Evolutionary conservation across 2,888 invertebrate species (phyloP).

Genomic region (Pachydiplax longipennis): DNA sequence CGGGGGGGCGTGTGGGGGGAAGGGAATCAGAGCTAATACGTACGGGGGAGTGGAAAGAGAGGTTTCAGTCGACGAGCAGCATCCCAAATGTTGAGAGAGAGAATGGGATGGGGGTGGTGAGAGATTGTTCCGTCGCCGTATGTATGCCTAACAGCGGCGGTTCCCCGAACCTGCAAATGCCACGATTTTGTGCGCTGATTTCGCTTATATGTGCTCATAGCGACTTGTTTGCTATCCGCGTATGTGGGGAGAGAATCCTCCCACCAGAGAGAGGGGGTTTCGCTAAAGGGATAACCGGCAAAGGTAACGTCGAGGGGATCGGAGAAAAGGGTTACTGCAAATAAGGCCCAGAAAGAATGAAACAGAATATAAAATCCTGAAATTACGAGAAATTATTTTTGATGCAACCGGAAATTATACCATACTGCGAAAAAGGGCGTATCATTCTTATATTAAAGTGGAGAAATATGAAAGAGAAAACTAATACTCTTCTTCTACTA

Average conservation of each 20-base stretch:
- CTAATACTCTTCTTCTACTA: too few relatives aligned
- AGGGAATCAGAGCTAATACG: not conserved
- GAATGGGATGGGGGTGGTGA: not conserved
- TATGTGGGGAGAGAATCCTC: not conserved
- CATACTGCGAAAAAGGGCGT: too few relatives aligned
- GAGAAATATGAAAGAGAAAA: too few relatives aligned
- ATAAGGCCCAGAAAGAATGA: not conserved
- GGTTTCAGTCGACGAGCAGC: not conserved
- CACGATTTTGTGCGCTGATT: slow-evolving; percentile 25
- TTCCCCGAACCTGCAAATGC: slow-evolving; percentile 24
- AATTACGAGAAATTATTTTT: too few relatives aligned
- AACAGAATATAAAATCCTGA: not conserved
- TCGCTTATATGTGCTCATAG: slow-evolving; percentile 34
- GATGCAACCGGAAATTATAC: too few relatives aligned
- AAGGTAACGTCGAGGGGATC: not conserved
- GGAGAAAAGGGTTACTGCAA: not conserved
- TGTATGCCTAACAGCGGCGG: not conserved
- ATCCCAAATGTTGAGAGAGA: not conserved
- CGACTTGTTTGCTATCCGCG: not conserved
- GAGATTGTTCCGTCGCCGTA: not conserved
- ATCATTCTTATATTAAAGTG: too few relatives aligned
- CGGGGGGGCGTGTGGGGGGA: not conserved
- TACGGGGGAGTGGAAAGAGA: not conserved
- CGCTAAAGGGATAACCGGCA: not conserved
- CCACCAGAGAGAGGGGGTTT: not conserved